These are phyloP conservation scores for Styela clava DNA, from an alignment of 23 tunicate genomes.

Conservation along the genomic window DNA sequence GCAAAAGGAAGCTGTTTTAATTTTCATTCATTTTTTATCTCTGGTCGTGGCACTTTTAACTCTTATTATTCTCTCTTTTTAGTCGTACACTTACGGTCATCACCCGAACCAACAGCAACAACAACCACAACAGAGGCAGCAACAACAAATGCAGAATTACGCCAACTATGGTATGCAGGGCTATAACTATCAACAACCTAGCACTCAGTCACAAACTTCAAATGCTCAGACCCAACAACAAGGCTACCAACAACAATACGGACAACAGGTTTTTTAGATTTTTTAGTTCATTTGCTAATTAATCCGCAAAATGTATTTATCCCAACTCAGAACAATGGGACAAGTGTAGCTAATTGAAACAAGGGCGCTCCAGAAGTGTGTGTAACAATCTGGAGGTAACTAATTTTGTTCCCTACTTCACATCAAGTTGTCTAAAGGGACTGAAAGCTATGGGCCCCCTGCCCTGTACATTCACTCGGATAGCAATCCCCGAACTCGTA, in stretches of 20 bases:
- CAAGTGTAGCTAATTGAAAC: no score
- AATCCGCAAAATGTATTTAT: no score
- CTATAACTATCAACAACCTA: not conserved
- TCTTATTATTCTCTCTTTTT: not conserved
- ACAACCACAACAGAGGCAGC: constrained; percentile 3
- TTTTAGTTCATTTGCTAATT: not conserved
- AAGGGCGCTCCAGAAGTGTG: no score
- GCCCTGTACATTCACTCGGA: no score
- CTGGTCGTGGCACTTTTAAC: no score
- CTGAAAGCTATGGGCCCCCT: no score
- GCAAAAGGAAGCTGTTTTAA: not conserved
- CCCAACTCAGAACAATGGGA: no score
- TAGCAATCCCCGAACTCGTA: no score
- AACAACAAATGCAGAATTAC: constrained; percentile 31
- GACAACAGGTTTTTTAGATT: constrained; percentile 1
- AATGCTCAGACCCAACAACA: not conserved
- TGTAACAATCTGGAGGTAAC: no score
- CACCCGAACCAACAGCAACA: constrained; percentile 5
- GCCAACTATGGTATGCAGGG: constrained; percentile 33
- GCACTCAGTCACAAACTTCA: not conserved
- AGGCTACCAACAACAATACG: constrained; percentile 10
- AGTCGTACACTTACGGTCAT: not conserved
- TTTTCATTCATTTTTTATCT: not conserved
- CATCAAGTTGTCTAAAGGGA: no score
- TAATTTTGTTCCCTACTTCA: no score